Base-by-base conservation (phyloP, 2,888 invertebrate species). In the Cepaea hortensis region DNA sequence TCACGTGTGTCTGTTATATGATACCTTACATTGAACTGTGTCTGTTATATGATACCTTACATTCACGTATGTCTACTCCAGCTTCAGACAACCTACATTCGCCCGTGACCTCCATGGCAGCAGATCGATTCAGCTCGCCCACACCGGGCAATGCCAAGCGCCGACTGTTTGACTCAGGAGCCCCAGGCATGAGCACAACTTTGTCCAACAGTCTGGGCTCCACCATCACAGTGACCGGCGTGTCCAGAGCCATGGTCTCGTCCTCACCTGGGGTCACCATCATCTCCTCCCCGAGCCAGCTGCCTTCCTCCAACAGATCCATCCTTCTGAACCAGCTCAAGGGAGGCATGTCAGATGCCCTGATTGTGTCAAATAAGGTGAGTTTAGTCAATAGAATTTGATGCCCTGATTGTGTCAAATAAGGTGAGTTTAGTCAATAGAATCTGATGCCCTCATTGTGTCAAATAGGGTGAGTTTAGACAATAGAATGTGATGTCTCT, bases 141-240 rank as follows among this genome's bases (percentile, higher is more conserved):
- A 91, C 92, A 6, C 93, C 93, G 50, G 93, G 94, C 18, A 93
- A 90, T 87, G 94, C 94, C 72, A 94, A 94, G 88, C 91, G 95
- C 50, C 92, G 94, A 46, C 91, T 95, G 55, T 95, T 95, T 89
- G 90, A 87, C 68, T 88, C 85, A 50, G 89, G 81, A 1, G 84
- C 84, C 3, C 15, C 77, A 11, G 46, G 35, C 7, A 20, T 50
- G 15, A 35, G 48, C 23, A 50, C 72, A 23, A 80, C 79, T 23
- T 18, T 75, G n/a, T 75, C 79, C 23, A 65, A 20, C 68, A 23
- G n/a, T n/a, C 15, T 13, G 13, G 72, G 61, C 4, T 23, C 88
- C 9, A 81, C 79, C 48, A 23, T 61, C 55, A 75, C n/a, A 48
- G 62, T 65, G 18, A 35, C 86, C 11, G 72, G 70, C 18, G 7